A percentile compares a stretch with the other conserved stretches of the same genome.
Conservation (phyloP, 2,888 invertebrate species). For the Metallyticus violacea region DNA sequence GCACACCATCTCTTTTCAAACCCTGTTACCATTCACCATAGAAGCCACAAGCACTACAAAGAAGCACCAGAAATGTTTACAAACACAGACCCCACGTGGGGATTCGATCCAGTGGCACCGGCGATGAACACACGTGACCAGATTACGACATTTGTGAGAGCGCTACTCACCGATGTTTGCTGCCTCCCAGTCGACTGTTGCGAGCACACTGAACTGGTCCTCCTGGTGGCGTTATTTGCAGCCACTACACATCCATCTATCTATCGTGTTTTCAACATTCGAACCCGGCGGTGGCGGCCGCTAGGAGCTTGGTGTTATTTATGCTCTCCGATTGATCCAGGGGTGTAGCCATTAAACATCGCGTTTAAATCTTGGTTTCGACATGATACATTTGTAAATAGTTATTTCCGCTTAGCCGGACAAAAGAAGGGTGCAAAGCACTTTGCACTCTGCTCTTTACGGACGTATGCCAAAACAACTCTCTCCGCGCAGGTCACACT, state of each 20-base stretch:
- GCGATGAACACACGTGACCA: neutral
- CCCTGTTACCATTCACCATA: too few relatives aligned
- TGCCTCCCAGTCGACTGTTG: neutral
- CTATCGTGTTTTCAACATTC: neutral
- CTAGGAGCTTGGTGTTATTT: conserved; percentile 7
- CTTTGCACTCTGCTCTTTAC: neutral
- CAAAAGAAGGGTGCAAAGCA: neutral
- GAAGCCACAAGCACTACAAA: too few relatives aligned
- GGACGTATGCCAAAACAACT: neutral
- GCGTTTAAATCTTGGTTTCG: neutral
- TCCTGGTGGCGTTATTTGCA: neutral
- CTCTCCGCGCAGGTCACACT: neutral
- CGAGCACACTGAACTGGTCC: neutral
- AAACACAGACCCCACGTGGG: neutral
- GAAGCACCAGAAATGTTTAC: neutral
- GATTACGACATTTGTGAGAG: neutral
- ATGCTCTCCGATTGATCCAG: conserved; percentile 5
- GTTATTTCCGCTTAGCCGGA: neutral
- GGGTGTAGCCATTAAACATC: neutral
- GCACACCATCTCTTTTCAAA: too few relatives aligned
- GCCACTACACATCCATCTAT: neutral
- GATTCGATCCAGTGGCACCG: neutral
- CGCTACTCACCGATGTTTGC: neutral
- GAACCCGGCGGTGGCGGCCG: neutral
- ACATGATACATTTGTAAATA: neutral